Base-by-base conservation (phyloP, 2,797 vertebrate genomes). In the Petrocephalus sullivani region DNA sequence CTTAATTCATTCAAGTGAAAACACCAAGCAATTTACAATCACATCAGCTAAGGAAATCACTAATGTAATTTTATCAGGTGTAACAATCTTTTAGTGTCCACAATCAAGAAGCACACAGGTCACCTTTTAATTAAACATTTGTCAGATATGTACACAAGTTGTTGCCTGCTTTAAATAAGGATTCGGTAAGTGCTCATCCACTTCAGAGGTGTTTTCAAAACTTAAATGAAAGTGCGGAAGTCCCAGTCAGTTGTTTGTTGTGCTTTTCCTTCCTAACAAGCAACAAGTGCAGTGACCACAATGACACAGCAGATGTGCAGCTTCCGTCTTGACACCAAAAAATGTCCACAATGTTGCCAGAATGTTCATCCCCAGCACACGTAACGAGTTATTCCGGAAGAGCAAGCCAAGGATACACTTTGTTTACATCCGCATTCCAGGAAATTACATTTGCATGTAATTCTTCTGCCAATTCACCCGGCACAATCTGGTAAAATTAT, bases 291-390 rank as follows among this genome's bases (percentile, higher is more conserved):
- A 84, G 81, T 51, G n/a, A 84, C 19, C 21, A 84, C n/a, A 84
- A 49, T 53, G n/a, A 83, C 46, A 82, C 19, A 28, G 21, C 21
- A 8, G 64, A 23, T 37, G 37, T 41, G 67, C 14, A 41, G 81
- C 81, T 83, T 83, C 49, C 3, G 3, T 83, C 51, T n/a, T 81
- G 19, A n/a, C 16, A 81, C 75, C 37, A 49, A 81, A 49, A n/a
- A 9, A 81, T 81, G 9, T 16, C 41, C 33, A 49, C 41, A 49
- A 81, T 81, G 41, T 9, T 49, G 6, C n/a, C 57, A 49, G n/a
- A 10, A 64, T 53, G 28, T 19, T 9, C 49, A 78, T 64, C 90
- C 16, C 90, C 92, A 37, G 84, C 28, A 58, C 9, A 85, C 23
- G 58, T 16, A 85, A 85, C 84, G 19, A 41, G 54, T 85, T 85